These are phyloP conservation scores for Hanleya hanleyi DNA, from an alignment of 2,888 invertebrate genomes.

Conservation along the genomic window DNA sequence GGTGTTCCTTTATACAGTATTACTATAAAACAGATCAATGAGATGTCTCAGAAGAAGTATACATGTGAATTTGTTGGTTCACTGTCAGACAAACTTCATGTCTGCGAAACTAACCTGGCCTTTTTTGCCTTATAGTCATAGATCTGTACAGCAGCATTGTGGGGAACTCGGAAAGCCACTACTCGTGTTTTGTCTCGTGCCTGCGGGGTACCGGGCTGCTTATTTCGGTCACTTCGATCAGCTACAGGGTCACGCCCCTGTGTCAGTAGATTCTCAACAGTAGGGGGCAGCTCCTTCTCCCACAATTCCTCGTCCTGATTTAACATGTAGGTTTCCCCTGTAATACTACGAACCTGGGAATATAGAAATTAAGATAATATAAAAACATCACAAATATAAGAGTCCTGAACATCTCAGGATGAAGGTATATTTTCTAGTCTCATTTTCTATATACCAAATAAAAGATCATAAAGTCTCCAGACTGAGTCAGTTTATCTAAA, in stretches of 20 bases:
- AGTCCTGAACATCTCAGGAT: too few species aligned
- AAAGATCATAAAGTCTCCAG: too few species aligned
- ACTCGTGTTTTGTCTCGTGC: conserved; percentile 71
- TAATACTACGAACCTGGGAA: conserved; percentile 72
- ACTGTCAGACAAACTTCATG: too few species aligned
- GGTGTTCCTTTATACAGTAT: too few species aligned
- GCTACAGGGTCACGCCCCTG: conserved; percentile 73
- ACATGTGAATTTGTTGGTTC: too few species aligned
- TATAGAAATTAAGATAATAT: background rate
- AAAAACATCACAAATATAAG: too few species aligned
- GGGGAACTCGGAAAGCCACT: conserved; percentile 75
- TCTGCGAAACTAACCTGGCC: conserved; percentile 72
- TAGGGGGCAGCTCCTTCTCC: conserved; percentile 72
- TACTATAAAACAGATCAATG: too few species aligned
- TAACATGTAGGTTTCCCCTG: conserved; percentile 76
- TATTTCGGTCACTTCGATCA: conserved; percentile 69
- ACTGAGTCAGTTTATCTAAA: too few species aligned
- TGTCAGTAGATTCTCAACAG: conserved; percentile 69
- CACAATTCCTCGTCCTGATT: conserved; percentile 74
- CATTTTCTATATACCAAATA: too few species aligned
- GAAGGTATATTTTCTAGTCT: too few species aligned
- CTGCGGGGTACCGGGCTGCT: conserved; percentile 8
- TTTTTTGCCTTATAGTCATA: conserved; percentile 76
- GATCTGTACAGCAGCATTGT: conserved; percentile 76
- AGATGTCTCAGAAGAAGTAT: too few species aligned